Evolutionary conservation across 2,888 invertebrate species (phyloP).

Genomic region (Meloe dianella): DNA sequence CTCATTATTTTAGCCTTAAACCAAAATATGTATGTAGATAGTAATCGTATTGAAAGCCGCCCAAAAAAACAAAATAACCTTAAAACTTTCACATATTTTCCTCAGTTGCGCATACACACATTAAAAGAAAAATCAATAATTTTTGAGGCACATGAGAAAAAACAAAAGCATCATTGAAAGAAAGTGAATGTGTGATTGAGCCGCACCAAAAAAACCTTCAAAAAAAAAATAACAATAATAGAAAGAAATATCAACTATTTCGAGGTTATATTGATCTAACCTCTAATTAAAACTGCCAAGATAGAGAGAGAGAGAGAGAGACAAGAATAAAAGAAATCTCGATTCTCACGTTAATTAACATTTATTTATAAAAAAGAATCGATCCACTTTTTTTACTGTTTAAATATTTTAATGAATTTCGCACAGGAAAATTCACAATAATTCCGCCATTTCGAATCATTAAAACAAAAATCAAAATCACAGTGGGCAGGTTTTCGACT

Average conservation of each 20-base stretch:
- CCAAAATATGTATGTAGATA: too few species aligned
- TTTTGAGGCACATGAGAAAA: not conserved
- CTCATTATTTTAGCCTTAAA: not conserved
- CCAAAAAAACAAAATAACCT: not conserved
- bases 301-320: not conserved
- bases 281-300: conserved; percentile 1
- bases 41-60: too few species aligned
- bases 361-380: not conserved
- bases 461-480: too few species aligned
- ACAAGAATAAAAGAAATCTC: not conserved
- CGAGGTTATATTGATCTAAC: not conserved
- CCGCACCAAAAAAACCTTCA: not conserved
- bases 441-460: not conserved
- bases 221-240: not conserved
- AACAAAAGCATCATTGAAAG: not conserved
- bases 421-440: not conserved
- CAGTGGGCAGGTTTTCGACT: too few species aligned
- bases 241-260: conserved; percentile 5
- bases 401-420: too few species aligned
- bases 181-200: conserved; percentile 1
- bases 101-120: too few species aligned
- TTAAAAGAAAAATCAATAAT: not conserved
- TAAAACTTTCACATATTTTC: not conserved
- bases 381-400: not conserved
- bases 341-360: conserved; percentile 7